These are phyloP conservation scores for Eurois occulta DNA, from an alignment of 2,888 invertebrate species.

Conservation along the genomic window DNA sequence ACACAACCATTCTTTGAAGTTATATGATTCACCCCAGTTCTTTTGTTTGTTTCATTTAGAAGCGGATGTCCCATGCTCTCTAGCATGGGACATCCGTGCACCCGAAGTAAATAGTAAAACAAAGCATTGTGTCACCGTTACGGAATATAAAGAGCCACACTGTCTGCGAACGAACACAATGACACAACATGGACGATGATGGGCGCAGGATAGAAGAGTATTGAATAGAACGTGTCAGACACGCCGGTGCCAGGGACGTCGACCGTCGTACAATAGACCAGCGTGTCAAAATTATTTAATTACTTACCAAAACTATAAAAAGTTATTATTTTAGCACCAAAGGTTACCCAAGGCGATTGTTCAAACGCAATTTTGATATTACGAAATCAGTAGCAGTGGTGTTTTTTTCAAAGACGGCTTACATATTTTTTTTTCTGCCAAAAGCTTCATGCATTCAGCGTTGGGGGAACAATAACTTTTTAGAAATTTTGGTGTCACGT, in stretches of 20 bases:
- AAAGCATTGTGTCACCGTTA: conserved; percentile 64
- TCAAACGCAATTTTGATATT: conserved; percentile 38
- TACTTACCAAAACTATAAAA: conserved; percentile 51
- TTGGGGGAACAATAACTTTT: conserved; percentile 57
- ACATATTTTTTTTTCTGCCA: not conserved
- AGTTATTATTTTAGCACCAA: conserved; percentile 36
- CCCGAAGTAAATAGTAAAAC: conserved; percentile 63
- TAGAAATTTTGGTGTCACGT: conserved; percentile 62
- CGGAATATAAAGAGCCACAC: conserved; percentile 65
- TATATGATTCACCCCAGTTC: conserved; percentile 44
- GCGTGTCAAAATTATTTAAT: conserved; percentile 58
- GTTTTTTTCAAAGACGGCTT: not conserved
- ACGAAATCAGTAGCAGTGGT: conserved; percentile 28
- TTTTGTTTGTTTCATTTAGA: conserved; percentile 54
- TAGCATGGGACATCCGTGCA: conserved; percentile 60
- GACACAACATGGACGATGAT: conserved; percentile 57
- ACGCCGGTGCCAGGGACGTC: conserved; percentile 62
- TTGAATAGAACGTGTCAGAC: conserved; percentile 69
- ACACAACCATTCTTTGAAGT: conserved; percentile 33
- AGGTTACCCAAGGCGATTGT: conserved; percentile 45
- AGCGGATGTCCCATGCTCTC: too few relatives aligned
- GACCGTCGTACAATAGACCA: conserved; percentile 58
- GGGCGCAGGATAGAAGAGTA: conserved; percentile 52
- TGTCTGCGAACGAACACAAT: conserved; percentile 66
- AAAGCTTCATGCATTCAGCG: conserved; percentile 4